phyloP scores from a whole-genome alignment of 1,140 invertebrate species.

The Danaus melanippus region DNA sequence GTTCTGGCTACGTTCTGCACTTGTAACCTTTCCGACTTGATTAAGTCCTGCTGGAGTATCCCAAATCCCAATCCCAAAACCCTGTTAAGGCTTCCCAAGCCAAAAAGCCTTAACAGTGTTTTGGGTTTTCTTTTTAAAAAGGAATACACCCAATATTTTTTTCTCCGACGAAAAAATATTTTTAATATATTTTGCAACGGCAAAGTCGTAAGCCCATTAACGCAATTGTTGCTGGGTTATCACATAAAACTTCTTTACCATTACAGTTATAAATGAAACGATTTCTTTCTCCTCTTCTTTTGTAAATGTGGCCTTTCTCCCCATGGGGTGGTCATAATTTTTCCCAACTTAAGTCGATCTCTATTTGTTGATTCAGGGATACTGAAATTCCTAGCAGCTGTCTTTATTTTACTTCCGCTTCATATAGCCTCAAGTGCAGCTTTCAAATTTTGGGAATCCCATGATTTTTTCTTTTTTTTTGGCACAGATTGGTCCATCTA shows the following conservation, averaged over 20 bases:
- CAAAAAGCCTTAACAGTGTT: neutral
- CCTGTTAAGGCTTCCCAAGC: neutral
- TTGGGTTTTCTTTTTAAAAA: conserved; percentile 5
- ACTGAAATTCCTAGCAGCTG: conserved; percentile 7
- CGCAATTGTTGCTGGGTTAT: conserved; percentile 7
- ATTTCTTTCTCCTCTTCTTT: conserved; percentile 7
- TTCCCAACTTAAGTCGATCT: conserved; percentile 1
- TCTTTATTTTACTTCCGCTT: conserved; percentile 7
- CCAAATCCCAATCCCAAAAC: neutral
- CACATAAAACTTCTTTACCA: too few species aligned
- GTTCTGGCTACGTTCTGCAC: conserved; percentile 11
- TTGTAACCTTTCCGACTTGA: neutral
- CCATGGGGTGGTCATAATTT: conserved; percentile 4
- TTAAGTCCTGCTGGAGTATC: neutral
- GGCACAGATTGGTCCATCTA: conserved; percentile 9
- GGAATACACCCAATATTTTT: conserved; percentile 4
- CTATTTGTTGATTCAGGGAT: conserved; percentile 4
- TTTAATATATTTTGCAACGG: neutral
- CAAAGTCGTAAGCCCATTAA: neutral
- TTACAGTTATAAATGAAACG: conserved; percentile 5
- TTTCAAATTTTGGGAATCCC: conserved; percentile 1
- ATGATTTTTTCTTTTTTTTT: conserved; percentile 5
- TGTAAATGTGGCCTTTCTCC: conserved; percentile 10
- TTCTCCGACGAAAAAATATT: neutral
- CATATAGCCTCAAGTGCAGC: conserved; percentile 6